A percentile compares a stretch with the other conserved stretches of the same genome.
Evolutionary conservation across 2,888 invertebrate species (phyloP).

Genomic region (Lasioglossum pauxillum): DNA sequence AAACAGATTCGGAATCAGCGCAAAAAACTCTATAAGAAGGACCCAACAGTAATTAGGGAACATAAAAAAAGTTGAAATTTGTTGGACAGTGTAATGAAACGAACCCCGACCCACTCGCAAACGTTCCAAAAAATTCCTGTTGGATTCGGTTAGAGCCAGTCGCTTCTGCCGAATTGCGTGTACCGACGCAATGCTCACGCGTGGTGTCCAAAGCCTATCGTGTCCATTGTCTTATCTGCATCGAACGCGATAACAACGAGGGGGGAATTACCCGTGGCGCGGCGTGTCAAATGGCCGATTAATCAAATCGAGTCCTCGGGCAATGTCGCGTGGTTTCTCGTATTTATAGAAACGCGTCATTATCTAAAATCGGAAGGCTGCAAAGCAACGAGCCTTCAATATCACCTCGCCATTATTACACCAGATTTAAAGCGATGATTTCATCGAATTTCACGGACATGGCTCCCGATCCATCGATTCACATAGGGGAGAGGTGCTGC

Average conservation of each 20-base stretch:
- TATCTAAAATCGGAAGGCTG: constrained; percentile 16
- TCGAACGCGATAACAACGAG: constrained; percentile 4
- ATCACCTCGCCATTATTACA: constrained; percentile 12
- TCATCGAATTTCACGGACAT: constrained; percentile 5
- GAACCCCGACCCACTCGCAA: background rate
- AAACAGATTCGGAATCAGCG: too few species aligned
- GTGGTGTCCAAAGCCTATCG: constrained; percentile 27
- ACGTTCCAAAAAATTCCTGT: constrained; percentile 41
- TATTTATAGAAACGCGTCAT: constrained; percentile 23
- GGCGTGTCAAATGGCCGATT: constrained; percentile 20
- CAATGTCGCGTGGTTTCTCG: constrained; percentile 18
- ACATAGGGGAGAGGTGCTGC: background rate
- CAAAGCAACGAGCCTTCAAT: background rate
- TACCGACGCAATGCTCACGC: constrained; percentile 44
- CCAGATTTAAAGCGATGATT: constrained; percentile 30
- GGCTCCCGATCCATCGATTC: background rate
- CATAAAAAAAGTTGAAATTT: too few species aligned
- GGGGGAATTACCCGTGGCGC: background rate
- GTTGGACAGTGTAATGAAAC: too few species aligned
- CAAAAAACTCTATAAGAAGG: too few species aligned
- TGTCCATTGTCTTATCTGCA: constrained; percentile 34
- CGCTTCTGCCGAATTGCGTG: constrained; percentile 67
- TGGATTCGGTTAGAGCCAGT: constrained; percentile 75
- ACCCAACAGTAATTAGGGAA: too few species aligned
- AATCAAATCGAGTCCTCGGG: constrained; percentile 24